Conservation (phyloP, 2,797 vertebrate genomes). For the Natrix natrix region DNA sequence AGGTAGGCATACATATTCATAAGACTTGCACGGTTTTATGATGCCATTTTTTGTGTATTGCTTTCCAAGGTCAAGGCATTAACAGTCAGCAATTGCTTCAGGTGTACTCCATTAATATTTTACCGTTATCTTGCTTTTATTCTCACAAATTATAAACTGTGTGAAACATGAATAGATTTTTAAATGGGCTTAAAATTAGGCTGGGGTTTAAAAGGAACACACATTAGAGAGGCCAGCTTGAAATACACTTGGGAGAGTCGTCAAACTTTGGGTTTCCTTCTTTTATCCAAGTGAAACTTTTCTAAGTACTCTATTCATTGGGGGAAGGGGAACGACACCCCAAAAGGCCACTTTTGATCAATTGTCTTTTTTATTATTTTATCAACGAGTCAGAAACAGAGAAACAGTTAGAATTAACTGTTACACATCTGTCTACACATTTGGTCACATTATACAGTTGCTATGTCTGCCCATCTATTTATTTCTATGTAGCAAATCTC, state of each 20-base stretch:
- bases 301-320: background rate
- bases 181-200: constrained; percentile 56
- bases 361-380: background rate
- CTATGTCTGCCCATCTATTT: background rate
- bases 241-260: constrained; percentile 37
- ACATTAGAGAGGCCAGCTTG: constrained; percentile 32
- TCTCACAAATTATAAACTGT: constrained; percentile 65
- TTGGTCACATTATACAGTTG: background rate
- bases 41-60: constrained; percentile 82
- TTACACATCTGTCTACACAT: background rate
- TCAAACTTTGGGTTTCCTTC: background rate
- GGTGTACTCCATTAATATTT: constrained; percentile 78
- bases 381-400: background rate
- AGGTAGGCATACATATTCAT: constrained; percentile 85
- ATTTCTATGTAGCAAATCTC: background rate
- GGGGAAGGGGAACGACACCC: background rate
- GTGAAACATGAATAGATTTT: constrained; percentile 64
- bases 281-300: constrained; percentile 14
- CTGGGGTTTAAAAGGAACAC: constrained; percentile 40
- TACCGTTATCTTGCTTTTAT: constrained; percentile 69
- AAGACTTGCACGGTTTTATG: constrained; percentile 80
- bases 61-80: constrained; percentile 81
- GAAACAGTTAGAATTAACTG: constrained; percentile 4
- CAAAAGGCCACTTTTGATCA: background rate
- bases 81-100: constrained; percentile 79